A percentile compares a stretch with the other conserved stretches of the same genome.
These are phyloP conservation scores for Hydropsyche tenuis DNA, from an alignment of 1,140 invertebrate genomes.

Conservation along the genomic window DNA sequence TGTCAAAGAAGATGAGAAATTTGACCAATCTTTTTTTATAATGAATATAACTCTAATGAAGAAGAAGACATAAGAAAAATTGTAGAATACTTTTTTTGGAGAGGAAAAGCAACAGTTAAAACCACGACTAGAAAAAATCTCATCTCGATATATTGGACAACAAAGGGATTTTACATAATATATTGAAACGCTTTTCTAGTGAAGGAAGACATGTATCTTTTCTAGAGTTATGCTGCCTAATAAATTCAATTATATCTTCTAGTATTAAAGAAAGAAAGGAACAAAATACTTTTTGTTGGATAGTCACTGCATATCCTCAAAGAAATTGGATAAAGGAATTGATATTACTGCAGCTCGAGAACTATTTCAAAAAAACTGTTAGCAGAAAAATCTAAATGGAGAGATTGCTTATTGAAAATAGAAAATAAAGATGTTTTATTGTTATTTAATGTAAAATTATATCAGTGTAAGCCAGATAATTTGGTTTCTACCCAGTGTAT, in stretches of 20 bases:
- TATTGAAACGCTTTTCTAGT: neutral
- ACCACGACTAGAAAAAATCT: neutral
- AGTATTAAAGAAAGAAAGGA: neutral
- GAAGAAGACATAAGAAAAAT: neutral
- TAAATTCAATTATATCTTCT: neutral
- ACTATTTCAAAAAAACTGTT: neutral
- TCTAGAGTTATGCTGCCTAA: neutral
- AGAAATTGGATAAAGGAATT: neutral
- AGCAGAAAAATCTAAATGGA: conserved; percentile 1
- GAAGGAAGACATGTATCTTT: conserved; percentile 6
- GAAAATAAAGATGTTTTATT: neutral
- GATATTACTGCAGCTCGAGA: neutral
- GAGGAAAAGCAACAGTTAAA: neutral
- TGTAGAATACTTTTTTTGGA: neutral
- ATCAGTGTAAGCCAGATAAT: neutral
- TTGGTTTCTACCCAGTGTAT: neutral
- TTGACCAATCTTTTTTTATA: neutral
- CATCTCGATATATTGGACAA: conserved; percentile 2
- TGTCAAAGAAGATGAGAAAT: neutral
- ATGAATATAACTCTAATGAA: neutral
- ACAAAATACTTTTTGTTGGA: neutral
- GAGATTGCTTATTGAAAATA: neutral
- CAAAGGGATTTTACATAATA: neutral
- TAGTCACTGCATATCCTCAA: neutral
- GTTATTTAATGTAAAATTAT: neutral